Conservation (phyloP, 1,140 invertebrate genomes). For the Babylonia areolata region DNA sequence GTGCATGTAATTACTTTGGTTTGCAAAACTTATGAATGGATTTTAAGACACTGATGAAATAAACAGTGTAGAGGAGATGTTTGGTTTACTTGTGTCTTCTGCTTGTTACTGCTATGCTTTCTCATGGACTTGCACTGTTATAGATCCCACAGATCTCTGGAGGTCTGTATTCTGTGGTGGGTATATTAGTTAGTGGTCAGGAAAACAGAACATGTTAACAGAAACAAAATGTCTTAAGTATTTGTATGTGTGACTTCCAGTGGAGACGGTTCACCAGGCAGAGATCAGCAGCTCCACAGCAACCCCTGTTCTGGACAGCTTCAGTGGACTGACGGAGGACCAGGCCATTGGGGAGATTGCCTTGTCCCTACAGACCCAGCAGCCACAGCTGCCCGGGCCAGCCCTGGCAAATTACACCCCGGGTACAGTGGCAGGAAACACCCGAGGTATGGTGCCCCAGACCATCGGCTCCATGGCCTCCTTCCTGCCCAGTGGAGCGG, state of each 20-base stretch:
- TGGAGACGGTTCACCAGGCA: slow-evolving; percentile 3
- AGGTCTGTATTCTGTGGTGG: too few species aligned
- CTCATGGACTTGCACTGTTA: too few species aligned
- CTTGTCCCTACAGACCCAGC: background rate
- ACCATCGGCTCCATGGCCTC: slow-evolving; percentile 25
- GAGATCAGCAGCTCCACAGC: background rate
- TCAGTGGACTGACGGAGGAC: background rate
- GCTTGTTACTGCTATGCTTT: too few species aligned
- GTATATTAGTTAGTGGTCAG: too few species aligned
- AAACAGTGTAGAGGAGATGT: too few species aligned
- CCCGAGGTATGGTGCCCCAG: slow-evolving; percentile 9
- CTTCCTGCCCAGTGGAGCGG: slow-evolving; percentile 21
- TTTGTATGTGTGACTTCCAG: slow-evolving; percentile 8
- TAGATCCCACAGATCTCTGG: too few species aligned
- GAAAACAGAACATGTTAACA: too few species aligned
- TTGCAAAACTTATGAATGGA: too few species aligned
- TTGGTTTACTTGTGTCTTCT: too few species aligned
- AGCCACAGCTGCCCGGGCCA: background rate
- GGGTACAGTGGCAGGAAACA: background rate
- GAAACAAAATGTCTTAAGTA: background rate
- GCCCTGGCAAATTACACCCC: background rate
- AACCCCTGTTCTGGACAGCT: slow-evolving; percentile 1
- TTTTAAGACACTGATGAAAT: too few species aligned
- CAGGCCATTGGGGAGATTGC: background rate
- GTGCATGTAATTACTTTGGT: too few species aligned